These are phyloP conservation scores for Loxodonta africana DNA, from an alignment of 2,113 vertebrate genomes.

Conservation along the genomic window DNA sequence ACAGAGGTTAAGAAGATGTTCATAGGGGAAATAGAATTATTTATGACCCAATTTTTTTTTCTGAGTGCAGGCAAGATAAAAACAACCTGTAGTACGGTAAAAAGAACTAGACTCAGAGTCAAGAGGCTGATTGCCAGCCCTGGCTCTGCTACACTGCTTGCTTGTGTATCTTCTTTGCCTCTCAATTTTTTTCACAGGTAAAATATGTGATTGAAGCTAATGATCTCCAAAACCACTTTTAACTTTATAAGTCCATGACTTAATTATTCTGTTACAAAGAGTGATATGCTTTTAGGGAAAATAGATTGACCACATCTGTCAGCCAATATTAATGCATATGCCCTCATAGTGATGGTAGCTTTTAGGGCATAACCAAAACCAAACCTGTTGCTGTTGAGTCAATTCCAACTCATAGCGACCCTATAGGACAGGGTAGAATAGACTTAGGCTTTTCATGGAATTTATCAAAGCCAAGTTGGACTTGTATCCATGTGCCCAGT, in stretches of 20 bases:
- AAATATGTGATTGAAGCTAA: slow-evolving; percentile 7
- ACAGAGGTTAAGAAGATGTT: background rate
- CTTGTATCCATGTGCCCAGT: background rate
- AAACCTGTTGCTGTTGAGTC: too few species aligned
- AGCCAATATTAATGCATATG: slow-evolving; percentile 29
- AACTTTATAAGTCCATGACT: slow-evolving; percentile 14
- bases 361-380: background rate
- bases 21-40: background rate
- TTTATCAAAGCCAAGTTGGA: background rate
- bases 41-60: slow-evolving; percentile 24
- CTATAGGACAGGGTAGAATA: background rate
- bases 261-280: slow-evolving; percentile 30
- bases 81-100: fast-evolving
- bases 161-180: background rate
- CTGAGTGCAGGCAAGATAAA: background rate
- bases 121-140: background rate
- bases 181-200: background rate
- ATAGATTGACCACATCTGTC: slow-evolving; percentile 8
- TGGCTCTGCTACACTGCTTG: background rate
- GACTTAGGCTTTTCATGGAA: background rate
- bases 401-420: too few species aligned
- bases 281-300: slow-evolving; percentile 35
- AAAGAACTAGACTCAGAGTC: background rate
- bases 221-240: background rate
- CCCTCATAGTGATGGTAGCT: background rate